phyloP scores from a whole-genome alignment of 2,888 invertebrate species.

The Drosophila anomalata region DNA sequence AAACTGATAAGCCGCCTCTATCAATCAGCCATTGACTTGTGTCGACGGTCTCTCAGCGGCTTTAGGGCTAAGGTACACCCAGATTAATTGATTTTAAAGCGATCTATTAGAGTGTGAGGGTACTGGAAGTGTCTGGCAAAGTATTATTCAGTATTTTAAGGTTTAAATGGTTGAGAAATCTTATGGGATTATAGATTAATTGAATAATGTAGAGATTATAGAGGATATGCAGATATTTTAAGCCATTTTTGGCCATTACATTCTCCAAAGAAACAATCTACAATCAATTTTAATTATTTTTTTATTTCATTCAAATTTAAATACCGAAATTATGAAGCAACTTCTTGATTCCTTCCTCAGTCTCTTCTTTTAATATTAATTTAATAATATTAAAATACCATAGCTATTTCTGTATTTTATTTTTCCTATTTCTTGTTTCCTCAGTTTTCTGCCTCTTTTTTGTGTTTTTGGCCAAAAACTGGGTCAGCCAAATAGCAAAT shows the following conservation, averaged over 20 bases:
- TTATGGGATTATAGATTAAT: no score
- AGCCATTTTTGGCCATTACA: no score
- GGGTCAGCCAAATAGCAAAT: constrained; percentile 41
- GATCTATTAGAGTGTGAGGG: constrained; percentile 16
- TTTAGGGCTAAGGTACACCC: constrained; percentile 21
- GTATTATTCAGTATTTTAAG: neutral
- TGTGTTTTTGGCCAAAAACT: constrained; percentile 13
- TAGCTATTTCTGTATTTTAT: constrained; percentile 23
- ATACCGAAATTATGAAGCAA: no score
- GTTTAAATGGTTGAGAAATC: no score
- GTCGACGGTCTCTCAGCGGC: constrained; percentile 37
- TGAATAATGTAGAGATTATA: no score
- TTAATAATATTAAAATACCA: constrained; percentile 1
- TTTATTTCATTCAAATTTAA: no score
- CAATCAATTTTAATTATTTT: no score
- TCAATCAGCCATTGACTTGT: constrained; percentile 53
- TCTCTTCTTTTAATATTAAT: constrained; percentile 1
- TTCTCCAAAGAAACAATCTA: no score
- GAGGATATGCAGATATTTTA: no score
- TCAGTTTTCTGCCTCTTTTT: neutral
- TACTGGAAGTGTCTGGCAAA: neutral
- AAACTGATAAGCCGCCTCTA: constrained; percentile 34
- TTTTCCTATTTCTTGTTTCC: constrained; percentile 1
- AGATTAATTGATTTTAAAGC: constrained; percentile 40
- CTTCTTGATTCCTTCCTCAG: no score